phyloP scores from a whole-genome alignment of 1,140 invertebrate genomes.

The Zaprionus nigranus region DNA sequence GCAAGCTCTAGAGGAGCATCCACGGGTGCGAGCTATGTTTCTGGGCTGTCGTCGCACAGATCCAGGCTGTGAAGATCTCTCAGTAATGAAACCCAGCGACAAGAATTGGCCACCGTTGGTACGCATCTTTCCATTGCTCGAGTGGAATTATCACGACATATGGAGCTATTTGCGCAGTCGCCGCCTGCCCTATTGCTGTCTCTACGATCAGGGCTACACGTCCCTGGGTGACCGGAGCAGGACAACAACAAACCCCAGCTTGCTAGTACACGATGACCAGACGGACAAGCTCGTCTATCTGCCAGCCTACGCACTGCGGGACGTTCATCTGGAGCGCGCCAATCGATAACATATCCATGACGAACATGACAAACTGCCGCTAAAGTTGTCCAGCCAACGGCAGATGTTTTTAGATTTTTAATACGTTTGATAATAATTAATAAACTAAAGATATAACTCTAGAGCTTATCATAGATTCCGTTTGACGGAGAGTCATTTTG shows the following conservation, averaged over 20 bases:
- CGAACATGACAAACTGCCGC: neutral
- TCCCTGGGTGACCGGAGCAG: conserved; percentile 92
- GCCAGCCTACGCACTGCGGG: conserved; percentile 91
- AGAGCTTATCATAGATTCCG: no score
- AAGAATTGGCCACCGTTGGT: conserved; percentile 93
- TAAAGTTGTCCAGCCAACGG: neutral
- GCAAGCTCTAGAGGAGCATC: conserved; percentile 87
- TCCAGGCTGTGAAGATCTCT: conserved; percentile 86
- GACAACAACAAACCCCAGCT: conserved; percentile 91
- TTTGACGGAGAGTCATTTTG: no score
- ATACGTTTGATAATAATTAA: no score
- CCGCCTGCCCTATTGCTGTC: conserved; percentile 93
- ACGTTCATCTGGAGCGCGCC: conserved; percentile 81
- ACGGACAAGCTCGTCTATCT: conserved; percentile 85
- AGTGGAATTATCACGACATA: conserved; percentile 95
- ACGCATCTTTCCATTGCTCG: conserved; percentile 93
- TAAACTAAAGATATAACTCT: no score
- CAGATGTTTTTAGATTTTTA: neutral
- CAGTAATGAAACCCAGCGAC: conserved; percentile 89
- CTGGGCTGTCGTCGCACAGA: conserved; percentile 95
- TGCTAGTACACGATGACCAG: conserved; percentile 85
- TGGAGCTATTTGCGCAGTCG: conserved; percentile 93
- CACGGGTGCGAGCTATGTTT: conserved; percentile 91
- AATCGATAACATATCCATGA: conserved; percentile 36
- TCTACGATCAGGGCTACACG: conserved; percentile 96